Base-by-base conservation (phyloP, 2,888 invertebrate species). In the Sisyra terminalis region DNA sequence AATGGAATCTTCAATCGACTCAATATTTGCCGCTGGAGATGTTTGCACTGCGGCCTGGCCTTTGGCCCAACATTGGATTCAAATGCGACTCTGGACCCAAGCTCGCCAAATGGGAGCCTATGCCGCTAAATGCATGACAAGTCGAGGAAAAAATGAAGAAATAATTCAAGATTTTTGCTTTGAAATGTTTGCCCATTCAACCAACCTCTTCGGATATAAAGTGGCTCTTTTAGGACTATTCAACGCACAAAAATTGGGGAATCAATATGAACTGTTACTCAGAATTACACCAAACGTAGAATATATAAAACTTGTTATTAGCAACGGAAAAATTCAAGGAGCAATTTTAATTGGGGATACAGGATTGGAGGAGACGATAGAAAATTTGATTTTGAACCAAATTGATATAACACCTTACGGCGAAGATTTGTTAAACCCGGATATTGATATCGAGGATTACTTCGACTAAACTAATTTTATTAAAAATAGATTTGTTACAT, bases 391-490 rank as follows among this genome's bases (percentile, higher is more conserved):
- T 55, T 69, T 97, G 29, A 90, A 97, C 67, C 84, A 92, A 58
- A 71, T 92, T 45, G 93, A 97, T 66, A 67, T 98, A 45, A 78
- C 80, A 43, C 69, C 75, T 8, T 86, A 83, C 60, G 93, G 90
- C 44, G 89, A 93, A 60, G 84, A 94, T 60, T 77, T 98, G 51
- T 70, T 98, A 7, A 83, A 98, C 69, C 94, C 96, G 14, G 75
- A 87, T 58, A 84, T 98, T 55, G 97, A 98, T 59, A 88, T 99
- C 55, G 97, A 97, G 63, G 98, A 98, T 67, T 98, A 92, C 66
- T 98, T 99, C 75, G 98, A 98, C 72, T 97, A 63, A 63, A 11
- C 13, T 42, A 29, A 16, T 47, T 44, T 31, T 38, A 39, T 41
- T 29, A 7, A 39, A 44, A 44, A 34, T 15, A 40, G 30, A 17